These are phyloP conservation scores for Pelodiscus sinensis DNA, from an alignment of 2,113 vertebrate species.

Conservation along the genomic window DNA sequence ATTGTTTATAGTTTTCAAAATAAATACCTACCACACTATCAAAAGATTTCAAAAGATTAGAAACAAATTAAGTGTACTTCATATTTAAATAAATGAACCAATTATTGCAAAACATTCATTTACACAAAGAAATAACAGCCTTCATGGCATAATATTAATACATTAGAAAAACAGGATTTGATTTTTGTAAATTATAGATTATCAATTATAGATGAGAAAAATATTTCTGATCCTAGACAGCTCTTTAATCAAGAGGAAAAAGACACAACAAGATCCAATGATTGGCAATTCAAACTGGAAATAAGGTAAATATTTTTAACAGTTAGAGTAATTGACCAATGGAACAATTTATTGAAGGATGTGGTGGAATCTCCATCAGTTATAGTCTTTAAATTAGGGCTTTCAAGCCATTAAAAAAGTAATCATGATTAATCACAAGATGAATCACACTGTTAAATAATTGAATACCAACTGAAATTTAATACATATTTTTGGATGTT, in stretches of 20 bases:
- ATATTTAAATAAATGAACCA: not conserved
- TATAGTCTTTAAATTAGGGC: not conserved
- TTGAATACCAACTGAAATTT: no score
- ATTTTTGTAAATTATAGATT: not conserved
- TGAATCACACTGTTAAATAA: no score
- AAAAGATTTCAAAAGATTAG: not conserved
- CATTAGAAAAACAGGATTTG: not conserved
- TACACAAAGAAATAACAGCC: not conserved
- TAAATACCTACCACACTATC: not conserved
- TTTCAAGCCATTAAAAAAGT: not conserved
- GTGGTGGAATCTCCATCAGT: not conserved
- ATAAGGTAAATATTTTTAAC: not conserved
- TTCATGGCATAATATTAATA: not conserved
- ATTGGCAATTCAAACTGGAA: not conserved
- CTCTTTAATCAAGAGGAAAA: not conserved
- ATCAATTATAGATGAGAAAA: not conserved
- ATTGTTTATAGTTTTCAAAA: not conserved
- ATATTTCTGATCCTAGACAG: not conserved
- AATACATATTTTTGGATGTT: no score
- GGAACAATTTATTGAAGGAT: not conserved
- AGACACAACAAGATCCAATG: not conserved
- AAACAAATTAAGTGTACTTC: not conserved
- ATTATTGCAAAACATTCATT: not conserved
- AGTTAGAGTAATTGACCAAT: not conserved
- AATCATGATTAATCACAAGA: no score